Evolutionary conservation across 2,888 invertebrate genomes (phyloP).

Genomic region (Eupelmus urozonus): DNA sequence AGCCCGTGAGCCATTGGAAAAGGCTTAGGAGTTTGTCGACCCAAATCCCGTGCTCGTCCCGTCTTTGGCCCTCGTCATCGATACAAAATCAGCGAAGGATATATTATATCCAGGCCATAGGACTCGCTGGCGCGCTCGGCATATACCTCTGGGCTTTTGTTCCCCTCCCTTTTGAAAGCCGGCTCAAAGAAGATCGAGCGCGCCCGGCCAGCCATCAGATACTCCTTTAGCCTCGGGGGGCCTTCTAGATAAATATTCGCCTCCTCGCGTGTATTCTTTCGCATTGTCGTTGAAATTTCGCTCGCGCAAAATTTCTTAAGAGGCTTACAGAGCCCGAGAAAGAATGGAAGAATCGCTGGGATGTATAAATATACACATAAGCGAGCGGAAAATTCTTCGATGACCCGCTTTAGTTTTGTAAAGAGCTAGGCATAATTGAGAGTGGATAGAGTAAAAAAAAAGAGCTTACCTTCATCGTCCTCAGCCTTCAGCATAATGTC

Average conservation of each 20-base stretch:
- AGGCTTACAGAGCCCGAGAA: background rate
- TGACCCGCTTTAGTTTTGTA: background rate
- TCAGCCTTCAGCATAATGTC: slow-evolving; percentile 85
- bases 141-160: slow-evolving; percentile 33
- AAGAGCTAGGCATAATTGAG: slow-evolving; percentile 3
- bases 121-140: background rate
- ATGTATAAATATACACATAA: too few species aligned
- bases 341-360: background rate
- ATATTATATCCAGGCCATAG: slow-evolving; percentile 4
- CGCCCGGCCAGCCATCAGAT: background rate
- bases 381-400: background rate
- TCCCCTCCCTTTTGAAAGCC: slow-evolving; percentile 22
- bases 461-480: slow-evolving; percentile 86
- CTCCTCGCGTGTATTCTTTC: background rate
- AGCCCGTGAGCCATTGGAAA: background rate
- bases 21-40: slow-evolving; percentile 18
- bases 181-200: slow-evolving; percentile 19
- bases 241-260: slow-evolving; percentile 42
- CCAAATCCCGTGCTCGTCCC: slow-evolving; percentile 6
- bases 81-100: slow-evolving; percentile 46
- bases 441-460: background rate
- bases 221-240: slow-evolving; percentile 23
- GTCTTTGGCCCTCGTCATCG: slow-evolving; percentile 21
- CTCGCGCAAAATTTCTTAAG: slow-evolving; percentile 21
- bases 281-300: slow-evolving; percentile 24